A percentile compares a stretch with the other conserved stretches of the same genome.
Evolutionary conservation across 2,888 invertebrate genomes (phyloP).

Genomic region (Pachliopta kotzebuea): DNA sequence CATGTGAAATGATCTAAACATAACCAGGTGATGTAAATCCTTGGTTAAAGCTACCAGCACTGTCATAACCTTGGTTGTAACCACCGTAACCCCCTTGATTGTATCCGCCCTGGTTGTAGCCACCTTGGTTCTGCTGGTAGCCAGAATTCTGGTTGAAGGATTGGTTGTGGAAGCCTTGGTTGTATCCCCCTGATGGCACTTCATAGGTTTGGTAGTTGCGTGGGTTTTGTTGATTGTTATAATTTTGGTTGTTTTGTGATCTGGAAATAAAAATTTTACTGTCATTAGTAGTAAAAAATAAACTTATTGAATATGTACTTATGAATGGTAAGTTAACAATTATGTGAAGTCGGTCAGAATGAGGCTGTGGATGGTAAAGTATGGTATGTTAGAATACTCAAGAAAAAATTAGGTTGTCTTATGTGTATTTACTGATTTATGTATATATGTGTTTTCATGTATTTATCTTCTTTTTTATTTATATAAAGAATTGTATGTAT

Average conservation of each 20-base stretch:
- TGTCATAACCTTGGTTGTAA: slow-evolving; percentile 39
- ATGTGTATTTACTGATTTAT: no score
- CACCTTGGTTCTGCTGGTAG: slow-evolving; percentile 35
- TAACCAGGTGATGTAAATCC: slow-evolving; percentile 31
- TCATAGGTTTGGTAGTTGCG: slow-evolving; percentile 63
- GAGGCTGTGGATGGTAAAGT: no score
- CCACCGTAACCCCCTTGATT: slow-evolving; percentile 32
- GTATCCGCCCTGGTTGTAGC: slow-evolving; percentile 31
- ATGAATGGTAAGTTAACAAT: no score
- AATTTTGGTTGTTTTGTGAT: slow-evolving; percentile 50
- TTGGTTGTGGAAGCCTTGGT: slow-evolving; percentile 31
- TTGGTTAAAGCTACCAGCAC: slow-evolving; percentile 39
- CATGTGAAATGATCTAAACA: neutral
- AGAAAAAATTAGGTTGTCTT: no score
- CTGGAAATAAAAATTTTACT: slow-evolving; percentile 40
- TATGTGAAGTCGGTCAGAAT: no score
- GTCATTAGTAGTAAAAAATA: no score
- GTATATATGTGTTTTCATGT: no score
- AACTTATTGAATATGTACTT: no score
- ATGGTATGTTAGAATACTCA: no score
- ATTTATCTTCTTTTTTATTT: no score
- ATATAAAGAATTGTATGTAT: no score
- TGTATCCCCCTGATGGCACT: slow-evolving; percentile 61
- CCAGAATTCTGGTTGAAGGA: slow-evolving; percentile 33
- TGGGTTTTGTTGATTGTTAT: slow-evolving; percentile 46